phyloP scores from a whole-genome alignment of 2,113 vertebrate genomes.

The Hyaena hyaena region DNA sequence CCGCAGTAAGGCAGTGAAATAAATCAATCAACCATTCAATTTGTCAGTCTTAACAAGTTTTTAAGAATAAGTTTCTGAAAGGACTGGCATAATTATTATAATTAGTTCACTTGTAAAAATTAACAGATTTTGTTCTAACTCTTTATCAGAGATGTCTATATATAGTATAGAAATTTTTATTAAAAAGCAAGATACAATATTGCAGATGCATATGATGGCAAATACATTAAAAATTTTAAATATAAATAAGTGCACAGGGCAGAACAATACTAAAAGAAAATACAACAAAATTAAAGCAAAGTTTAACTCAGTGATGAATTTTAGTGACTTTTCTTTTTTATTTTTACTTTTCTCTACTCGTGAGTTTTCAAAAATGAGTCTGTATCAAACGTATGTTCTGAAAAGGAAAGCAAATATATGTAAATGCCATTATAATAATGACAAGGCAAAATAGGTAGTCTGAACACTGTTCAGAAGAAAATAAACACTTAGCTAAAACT shows the following conservation, averaged over 20 bases:
- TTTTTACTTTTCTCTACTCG: not conserved
- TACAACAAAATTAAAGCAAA: not conserved
- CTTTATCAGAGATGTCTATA: not conserved
- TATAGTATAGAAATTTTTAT: not conserved
- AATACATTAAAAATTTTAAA: not conserved
- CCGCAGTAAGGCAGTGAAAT: not conserved
- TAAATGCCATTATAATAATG: not conserved
- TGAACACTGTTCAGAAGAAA: conserved; percentile 31
- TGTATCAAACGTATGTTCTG: not conserved
- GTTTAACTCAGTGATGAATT: not conserved
- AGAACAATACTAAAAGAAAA: not conserved
- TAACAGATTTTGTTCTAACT: not conserved
- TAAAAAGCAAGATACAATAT: not conserved
- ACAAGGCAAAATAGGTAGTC: not conserved
- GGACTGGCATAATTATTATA: not conserved
- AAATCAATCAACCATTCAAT: not conserved
- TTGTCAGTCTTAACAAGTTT: not conserved
- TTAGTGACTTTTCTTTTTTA: conserved; percentile 21
- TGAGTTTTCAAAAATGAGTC: not conserved
- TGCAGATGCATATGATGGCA: not conserved
- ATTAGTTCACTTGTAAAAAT: not conserved
- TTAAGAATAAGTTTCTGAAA: conserved; percentile 4
- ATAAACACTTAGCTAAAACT: not conserved
- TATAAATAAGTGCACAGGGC: not conserved
- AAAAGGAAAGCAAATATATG: conserved; percentile 12